phyloP scores from a whole-genome alignment of 2,113 vertebrate species.

The Coracopsis vasa region DNA sequence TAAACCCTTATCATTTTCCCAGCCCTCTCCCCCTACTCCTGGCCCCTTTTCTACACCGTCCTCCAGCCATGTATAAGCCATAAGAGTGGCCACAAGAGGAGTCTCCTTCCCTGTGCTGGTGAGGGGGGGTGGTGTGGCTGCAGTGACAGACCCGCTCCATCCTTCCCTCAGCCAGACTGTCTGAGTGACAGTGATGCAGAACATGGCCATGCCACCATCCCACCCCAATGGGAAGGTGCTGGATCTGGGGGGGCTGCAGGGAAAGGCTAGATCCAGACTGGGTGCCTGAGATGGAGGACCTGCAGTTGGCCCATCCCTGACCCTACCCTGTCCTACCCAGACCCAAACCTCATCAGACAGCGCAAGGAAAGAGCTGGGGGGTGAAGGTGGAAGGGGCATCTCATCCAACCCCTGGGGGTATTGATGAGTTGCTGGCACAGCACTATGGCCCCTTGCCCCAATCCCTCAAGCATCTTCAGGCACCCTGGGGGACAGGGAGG shows the following conservation, averaged over 20 bases:
- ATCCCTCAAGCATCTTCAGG: rapidly evolving
- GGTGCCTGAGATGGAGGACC: not conserved
- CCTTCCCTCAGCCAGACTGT: not conserved
- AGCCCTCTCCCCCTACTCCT: not conserved
- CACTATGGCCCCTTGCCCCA: not conserved
- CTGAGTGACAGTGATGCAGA: not conserved
- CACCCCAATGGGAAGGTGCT: not conserved
- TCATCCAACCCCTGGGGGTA: not conserved
- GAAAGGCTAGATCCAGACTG: not conserved
- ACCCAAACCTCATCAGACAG: not conserved
- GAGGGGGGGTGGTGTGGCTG: not conserved
- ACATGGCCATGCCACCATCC: not conserved
- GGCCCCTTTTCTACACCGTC: not conserved
- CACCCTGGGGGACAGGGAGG: not conserved
- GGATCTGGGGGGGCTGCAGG: not conserved
- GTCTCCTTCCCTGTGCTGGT: not conserved
- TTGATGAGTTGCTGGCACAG: not conserved
- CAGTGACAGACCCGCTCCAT: not conserved
- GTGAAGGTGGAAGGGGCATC: not conserved
- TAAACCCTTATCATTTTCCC: not conserved
- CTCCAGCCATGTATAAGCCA: constrained; percentile 64
- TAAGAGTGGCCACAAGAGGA: constrained; percentile 9
- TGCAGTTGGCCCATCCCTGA: not conserved
- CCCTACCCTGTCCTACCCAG: not conserved
- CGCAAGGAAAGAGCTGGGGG: not conserved